Evolutionary conservation across 1,140 invertebrate species (phyloP), one percentile per base, ranked within the genome.

Genomic region (Thrips palmi): DNA sequence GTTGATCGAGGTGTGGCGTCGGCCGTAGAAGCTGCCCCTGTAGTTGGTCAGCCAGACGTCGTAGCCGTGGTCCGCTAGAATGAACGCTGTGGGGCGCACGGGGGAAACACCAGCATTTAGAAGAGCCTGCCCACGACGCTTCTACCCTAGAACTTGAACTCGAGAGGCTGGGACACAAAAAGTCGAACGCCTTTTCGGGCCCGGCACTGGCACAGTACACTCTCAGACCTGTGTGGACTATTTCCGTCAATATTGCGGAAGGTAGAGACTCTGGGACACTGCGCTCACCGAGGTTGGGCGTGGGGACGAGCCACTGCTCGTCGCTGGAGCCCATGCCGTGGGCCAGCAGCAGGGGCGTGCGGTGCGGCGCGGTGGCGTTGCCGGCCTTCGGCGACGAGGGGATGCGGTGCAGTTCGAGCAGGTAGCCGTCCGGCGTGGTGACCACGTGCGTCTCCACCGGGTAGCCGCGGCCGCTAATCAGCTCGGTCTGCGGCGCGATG

Each of bases 21-120:
- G 52, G 15, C 60, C 62, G 44, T 70, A 73, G 15, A 47, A 57
- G 46, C 68, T 73, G 10, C 70, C 71, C 20, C 71, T 45, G 12
- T 49, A 53, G 49, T 74, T 72, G 2, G 58, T 60, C n/a, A 73
- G 27, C 70, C 68, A 74, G 1, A 74, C 68, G 51, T 74, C 71
- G 35, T 64, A 70, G 0, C 68, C 68, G 8, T 52, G 52, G 46
- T 71, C 66, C 3, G 64, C 62, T 31, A 69, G 44, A 4, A 54
- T 47, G 36, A 54, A 58, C 4, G 52, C 56, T 58, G 44, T 5
- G 37, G 39, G 19, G 20, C 7, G 25, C 20, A 12, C 18, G 12
- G 22, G 14, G 17, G 4, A 21, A 35, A 18, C 7, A 12, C 8
- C 11, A 33, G 8, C 15, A 10, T 8, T 8, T 12, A 19, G 15